These are phyloP conservation scores for Magallana nippona DNA, from an alignment of 2,888 invertebrate species.

Conservation along the genomic window DNA sequence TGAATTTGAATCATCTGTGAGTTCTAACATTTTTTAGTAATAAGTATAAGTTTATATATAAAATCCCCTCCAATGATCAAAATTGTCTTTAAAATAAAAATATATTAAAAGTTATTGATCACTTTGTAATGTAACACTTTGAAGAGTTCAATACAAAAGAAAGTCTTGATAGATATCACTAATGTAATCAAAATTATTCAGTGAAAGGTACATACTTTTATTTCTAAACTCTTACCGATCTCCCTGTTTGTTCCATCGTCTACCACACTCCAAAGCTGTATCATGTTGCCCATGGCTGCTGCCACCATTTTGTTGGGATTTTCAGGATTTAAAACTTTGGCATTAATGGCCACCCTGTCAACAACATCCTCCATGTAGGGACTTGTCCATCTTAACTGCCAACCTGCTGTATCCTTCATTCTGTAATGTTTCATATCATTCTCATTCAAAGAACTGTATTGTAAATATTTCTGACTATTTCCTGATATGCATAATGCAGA, in stretches of 20 bases:
- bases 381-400: constrained; percentile 96
- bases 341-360: constrained; percentile 94
- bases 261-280: constrained; percentile 89
- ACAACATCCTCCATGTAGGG: constrained; percentile 93
- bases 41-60: no score
- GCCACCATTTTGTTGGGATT: constrained; percentile 89
- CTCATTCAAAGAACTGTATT: not conserved
- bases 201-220: not conserved
- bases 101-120: no score
- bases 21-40: no score
- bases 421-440: constrained; percentile 79
- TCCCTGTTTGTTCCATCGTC: constrained; percentile 88
- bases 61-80: no score
- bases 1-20: no score
- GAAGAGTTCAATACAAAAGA: no score
- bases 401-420: constrained; percentile 96
- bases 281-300: constrained; percentile 88
- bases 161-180: no score
- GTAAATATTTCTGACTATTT: not conserved
- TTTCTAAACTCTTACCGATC: constrained; percentile 82
- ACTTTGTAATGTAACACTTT: no score
- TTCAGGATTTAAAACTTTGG: constrained; percentile 80
- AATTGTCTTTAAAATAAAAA: no score
- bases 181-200: no score
- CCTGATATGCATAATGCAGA: not conserved